Conservation (phyloP, 2,797 vertebrate species). For the Mormyrops attenuatus region DNA sequence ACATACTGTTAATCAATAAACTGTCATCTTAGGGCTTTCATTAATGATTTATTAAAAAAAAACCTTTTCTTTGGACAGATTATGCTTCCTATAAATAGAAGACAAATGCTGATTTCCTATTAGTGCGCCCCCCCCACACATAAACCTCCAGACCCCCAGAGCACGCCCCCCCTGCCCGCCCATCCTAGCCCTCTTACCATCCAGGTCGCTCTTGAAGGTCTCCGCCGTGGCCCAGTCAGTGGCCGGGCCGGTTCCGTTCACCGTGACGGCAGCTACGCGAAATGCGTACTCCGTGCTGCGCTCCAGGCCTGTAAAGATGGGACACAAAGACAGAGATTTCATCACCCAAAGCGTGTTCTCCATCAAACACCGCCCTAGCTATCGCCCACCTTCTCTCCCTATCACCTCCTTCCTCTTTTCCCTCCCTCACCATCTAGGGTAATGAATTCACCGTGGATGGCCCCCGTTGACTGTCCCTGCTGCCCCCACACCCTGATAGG, state of each 20-base stretch:
- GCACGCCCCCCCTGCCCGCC: no score
- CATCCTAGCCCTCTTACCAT: slow-evolving; percentile 66
- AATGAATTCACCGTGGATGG: neutral
- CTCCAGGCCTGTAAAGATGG: slow-evolving; percentile 71
- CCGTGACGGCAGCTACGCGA: slow-evolving; percentile 79
- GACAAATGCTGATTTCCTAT: neutral
- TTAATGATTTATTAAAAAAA: neutral
- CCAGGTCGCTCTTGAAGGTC: slow-evolving; percentile 94
- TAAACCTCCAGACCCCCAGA: neutral
- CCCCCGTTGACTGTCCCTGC: neutral
- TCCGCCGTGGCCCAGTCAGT: slow-evolving; percentile 86
- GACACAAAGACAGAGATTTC: neutral
- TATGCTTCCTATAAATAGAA: neutral
- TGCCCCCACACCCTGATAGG: neutral
- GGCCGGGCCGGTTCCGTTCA: slow-evolving; percentile 85
- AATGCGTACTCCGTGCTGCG: slow-evolving; percentile 91
- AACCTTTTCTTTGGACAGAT: neutral
- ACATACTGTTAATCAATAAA: neutral
- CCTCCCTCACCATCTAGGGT: neutral
- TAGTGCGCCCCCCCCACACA: neutral
- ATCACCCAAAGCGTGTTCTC: neutral
- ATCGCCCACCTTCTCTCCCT: neutral
- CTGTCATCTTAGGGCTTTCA: neutral
- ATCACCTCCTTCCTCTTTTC: neutral
- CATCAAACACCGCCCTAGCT: neutral